Percentiles rank a stretch among this genome's conserved stretches.
Conservation (phyloP, 2,113 vertebrate genomes). For the Brachypodius melanocephalos region DNA sequence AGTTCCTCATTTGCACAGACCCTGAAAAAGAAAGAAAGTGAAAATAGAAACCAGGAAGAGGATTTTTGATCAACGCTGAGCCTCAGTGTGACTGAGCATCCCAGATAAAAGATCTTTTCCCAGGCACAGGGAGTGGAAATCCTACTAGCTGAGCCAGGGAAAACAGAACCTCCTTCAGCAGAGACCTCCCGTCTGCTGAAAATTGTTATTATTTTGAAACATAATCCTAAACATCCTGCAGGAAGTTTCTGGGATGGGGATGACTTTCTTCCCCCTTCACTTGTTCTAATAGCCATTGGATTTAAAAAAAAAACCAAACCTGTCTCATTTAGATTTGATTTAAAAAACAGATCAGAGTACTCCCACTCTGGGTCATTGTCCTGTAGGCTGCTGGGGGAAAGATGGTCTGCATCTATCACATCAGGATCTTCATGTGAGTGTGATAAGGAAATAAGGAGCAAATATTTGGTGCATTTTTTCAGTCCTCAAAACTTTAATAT, state of each 20-base stretch:
- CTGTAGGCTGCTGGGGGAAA: not conserved
- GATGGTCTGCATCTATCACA: not conserved
- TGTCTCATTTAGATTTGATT: not conserved
- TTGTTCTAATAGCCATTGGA: not conserved
- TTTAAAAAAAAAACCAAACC: not conserved
- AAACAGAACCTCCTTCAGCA: not conserved
- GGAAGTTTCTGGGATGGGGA: not conserved
- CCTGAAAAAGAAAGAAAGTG: not conserved
- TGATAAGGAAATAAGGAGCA: not conserved
- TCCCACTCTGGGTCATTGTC: not conserved
- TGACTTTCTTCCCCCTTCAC: not conserved
- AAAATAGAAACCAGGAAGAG: not conserved
- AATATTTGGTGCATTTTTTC: not conserved
- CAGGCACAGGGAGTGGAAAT: not conserved
- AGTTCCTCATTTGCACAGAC: not conserved
- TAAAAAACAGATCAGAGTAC: not conserved
- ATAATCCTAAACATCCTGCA: not conserved
- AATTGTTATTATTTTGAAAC: not conserved
- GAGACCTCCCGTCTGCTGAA: not conserved
- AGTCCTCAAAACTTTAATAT: slow-evolving; percentile 17
- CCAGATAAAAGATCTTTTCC: not conserved
- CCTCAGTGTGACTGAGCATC: not conserved
- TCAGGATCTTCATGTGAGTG: not conserved
- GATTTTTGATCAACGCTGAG: not conserved
- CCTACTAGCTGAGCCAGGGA: not conserved